Conservation (phyloP, 2,797 vertebrate species). For the Chaunax sp. region DNA sequence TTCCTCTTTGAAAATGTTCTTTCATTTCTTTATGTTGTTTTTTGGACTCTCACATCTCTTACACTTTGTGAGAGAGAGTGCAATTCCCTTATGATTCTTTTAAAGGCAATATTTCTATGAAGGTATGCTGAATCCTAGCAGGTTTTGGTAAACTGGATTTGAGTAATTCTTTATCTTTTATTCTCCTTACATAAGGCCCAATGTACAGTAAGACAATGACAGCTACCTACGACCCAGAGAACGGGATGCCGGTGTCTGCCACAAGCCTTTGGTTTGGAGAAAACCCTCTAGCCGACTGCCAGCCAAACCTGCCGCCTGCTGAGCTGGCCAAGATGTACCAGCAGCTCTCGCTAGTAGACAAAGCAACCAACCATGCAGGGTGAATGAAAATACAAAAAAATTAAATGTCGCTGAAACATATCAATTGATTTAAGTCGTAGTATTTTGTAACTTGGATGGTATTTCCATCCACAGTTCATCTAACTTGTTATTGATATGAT, state of each 20-base stretch:
- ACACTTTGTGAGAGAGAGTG: background rate
- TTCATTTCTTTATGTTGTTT: background rate
- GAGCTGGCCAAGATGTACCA: slow-evolving; percentile 92
- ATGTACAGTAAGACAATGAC: slow-evolving; percentile 96
- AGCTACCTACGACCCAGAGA: slow-evolving; percentile 91
- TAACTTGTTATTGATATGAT: slow-evolving; percentile 13
- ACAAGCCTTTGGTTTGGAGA: slow-evolving; percentile 94
- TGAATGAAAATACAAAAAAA: slow-evolving; percentile 64
- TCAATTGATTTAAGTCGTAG: background rate
- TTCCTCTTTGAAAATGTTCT: background rate
- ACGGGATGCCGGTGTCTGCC: slow-evolving; percentile 88
- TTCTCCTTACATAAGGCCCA: slow-evolving; percentile 76
- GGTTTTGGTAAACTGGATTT: background rate
- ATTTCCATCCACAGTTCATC: background rate
- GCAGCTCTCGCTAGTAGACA: slow-evolving; percentile 89
- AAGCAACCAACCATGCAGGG: slow-evolving; percentile 91
- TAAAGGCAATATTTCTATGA: background rate
- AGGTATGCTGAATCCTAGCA: background rate
- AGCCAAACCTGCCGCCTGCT: slow-evolving; percentile 83
- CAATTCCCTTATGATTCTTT: background rate
- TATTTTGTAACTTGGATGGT: background rate
- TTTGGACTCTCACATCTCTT: background rate
- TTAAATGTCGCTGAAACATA: background rate
- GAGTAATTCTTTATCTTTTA: background rate
- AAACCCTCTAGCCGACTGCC: slow-evolving; percentile 85